Evolutionary conservation across 1,140 invertebrate genomes (phyloP), one percentile per base, ranked within the genome.

Genomic region (Mizuhopecten yessoensis): DNA sequence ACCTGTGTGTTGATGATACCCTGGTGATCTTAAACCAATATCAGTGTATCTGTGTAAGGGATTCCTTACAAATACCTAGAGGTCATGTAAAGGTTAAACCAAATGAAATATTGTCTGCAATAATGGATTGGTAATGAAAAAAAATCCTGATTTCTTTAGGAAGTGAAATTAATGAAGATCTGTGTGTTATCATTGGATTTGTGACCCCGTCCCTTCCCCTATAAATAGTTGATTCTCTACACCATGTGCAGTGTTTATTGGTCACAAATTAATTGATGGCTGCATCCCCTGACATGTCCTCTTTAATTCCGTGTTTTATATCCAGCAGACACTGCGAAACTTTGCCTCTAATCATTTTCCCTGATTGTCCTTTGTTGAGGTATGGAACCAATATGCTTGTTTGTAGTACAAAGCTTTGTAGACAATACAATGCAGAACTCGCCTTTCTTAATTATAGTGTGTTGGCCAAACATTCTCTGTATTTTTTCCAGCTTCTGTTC

Each of bases 301-400:
- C 57, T 75, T 75, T 75, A 75, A 75, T 75, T 75, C 57, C 29
- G n/a, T 75, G 57, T n/a, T 75, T 75, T 75, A 75, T 75, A 75
- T 75, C 57, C 17, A 17, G 5, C 57, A 75, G 57, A 75, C 57
- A 57, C 23, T 17, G 15, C 2, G 45, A 57, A 20, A 7, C 57
- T n/a, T 29, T 75, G 57, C 11, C 57, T 75, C 57, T 75, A 75
- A 75, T 75, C 29, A 75, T 75, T 75, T 75, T 75, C 57, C n/a
- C 57, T 75, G 5, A 75, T 75, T 75, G 57, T n/a, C 57, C 57
- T 29, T 75, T 29, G 57, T n/a, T n/a, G n/a, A 75, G 57, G 57
- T 75, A n/a, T 75, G 57, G 57, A 75, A 75, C 57, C 57, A 3
- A 7, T 75, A 45, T 10, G 42, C 17, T 20, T 45, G 42, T 45